Base-by-base conservation (phyloP, 2,888 invertebrate species). In the Ctena decussata region DNA sequence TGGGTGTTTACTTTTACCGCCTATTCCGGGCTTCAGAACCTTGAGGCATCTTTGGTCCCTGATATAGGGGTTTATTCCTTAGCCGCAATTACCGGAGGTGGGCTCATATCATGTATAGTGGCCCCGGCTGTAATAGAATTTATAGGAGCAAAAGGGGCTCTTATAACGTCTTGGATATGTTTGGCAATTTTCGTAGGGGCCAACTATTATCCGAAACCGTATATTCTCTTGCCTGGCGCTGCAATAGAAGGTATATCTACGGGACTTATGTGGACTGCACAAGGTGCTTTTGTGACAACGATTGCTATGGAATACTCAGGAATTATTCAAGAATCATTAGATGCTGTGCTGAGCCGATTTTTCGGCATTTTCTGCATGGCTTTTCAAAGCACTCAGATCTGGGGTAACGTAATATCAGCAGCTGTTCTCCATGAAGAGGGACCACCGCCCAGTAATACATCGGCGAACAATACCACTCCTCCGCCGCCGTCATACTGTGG, bases 1-100 rank as follows among this genome's bases (percentile, higher is more conserved):
- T 91, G 91, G 92, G 74, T 92, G 37, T 91, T 92, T 44, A 87
- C 91, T 15, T 91, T 90, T 71, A 92, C 92, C 0, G 91, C 92
- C 0, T 92, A 88, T 53, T 90, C 91, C 1, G 91, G 91, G 11
- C 77, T 92, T 5, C 92, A 90, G 77, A 91, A 92, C 69, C 73
- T 92, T 11, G 91, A 92, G 75, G 82, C 87, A 11, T 89, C 89
- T 44, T 77, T 92, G 21, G 91, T 90, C 46, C 89, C 90, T 0
- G 85, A 83, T 24, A 79, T 90, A 27, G 92, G 92, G 21, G 88
- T 89, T 15, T 92, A 91, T 80, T 90, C 91, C 1, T 79, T 92
- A 35, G 92, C 91, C 0, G 92, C 91, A 41, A 83, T 92, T 12
- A 92, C 92, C 11, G 91, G 91, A 0, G 91, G 91, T 8, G 92